A percentile compares a stretch with the other conserved stretches of the same genome.
Evolutionary conservation across 2,113 vertebrate species (phyloP).

Genomic region (Ameiurus melas): DNA sequence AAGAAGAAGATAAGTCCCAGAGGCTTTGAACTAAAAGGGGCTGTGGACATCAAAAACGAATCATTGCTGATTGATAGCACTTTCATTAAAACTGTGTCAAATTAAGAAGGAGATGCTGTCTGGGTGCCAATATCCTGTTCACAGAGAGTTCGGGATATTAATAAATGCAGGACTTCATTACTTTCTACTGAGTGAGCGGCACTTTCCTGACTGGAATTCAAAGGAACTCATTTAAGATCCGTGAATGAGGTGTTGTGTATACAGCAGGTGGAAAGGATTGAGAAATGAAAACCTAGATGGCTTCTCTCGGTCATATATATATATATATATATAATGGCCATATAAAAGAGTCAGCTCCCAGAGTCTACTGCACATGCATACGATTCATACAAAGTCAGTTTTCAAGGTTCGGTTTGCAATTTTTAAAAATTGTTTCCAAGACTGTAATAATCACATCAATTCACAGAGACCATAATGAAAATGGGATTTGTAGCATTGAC

Average conservation of each 20-base stretch:
- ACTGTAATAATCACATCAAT: neutral
- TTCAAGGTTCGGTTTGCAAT: neutral
- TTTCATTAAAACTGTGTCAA: constrained; percentile 46
- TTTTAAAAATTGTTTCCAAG: neutral
- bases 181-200: constrained; percentile 18
- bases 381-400: neutral
- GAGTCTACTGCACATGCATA: neutral
- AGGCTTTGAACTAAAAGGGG: constrained; percentile 20
- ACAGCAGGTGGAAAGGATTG: constrained; percentile 21
- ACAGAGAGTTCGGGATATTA: constrained; percentile 44
- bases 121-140: constrained; percentile 48
- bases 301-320: neutral
- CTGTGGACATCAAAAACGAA: constrained; percentile 9
- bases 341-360: neutral
- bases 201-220: constrained; percentile 39
- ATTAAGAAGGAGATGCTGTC: constrained; percentile 47
- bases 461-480: neutral
- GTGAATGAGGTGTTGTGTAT: constrained; percentile 23
- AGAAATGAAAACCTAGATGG: neutral
- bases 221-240: constrained; percentile 34
- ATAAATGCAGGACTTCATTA: constrained; percentile 50
- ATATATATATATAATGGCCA: neutral
- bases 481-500: neutral
- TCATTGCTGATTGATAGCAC: constrained; percentile 45
- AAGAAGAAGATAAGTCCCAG: neutral